Evolutionary conservation across 2,797 vertebrate species (phyloP).

Genomic region (Fundulus diaphanus): DNA sequence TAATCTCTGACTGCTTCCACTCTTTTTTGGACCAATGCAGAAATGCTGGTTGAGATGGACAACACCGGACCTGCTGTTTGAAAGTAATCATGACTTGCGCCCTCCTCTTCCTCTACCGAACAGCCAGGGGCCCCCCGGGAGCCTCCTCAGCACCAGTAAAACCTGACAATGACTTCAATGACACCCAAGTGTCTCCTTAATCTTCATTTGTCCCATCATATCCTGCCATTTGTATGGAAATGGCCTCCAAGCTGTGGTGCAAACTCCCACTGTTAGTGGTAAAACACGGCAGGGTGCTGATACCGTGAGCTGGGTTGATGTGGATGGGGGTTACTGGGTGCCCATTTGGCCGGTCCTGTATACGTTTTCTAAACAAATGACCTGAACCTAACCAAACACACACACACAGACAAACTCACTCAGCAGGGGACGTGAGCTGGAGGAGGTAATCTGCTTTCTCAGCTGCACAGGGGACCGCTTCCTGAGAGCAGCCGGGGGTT

Average conservation of each 20-base stretch:
- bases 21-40: not conserved
- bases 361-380: slow-evolving; percentile 78
- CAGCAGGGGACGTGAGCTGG: slow-evolving; percentile 60
- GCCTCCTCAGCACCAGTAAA: slow-evolving; percentile 72
- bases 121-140: slow-evolving; percentile 65
- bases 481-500: slow-evolving; percentile 73
- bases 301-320: slow-evolving; percentile 23
- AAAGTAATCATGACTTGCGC: slow-evolving; percentile 37
- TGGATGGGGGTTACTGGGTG: slow-evolving; percentile 45
- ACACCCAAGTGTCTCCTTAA: slow-evolving; percentile 81
- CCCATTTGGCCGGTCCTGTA: slow-evolving; percentile 77
- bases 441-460: slow-evolving; percentile 79
- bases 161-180: slow-evolving; percentile 77
- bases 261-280: slow-evolving; percentile 26
- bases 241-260: slow-evolving; percentile 62
- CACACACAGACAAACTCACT: slow-evolving; percentile 28
- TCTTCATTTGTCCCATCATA: slow-evolving; percentile 86
- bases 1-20: not conserved
- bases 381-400: slow-evolving; percentile 31
- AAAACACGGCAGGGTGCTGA: slow-evolving; percentile 27
- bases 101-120: slow-evolving; percentile 58
- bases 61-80: not conserved
- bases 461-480: slow-evolving; percentile 77
- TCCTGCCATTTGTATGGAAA: slow-evolving; percentile 87
- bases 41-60: slow-evolving; percentile 33